Evolutionary conservation across 2,888 invertebrate species (phyloP).

Genomic region (Scelioninae gen. 1): DNA sequence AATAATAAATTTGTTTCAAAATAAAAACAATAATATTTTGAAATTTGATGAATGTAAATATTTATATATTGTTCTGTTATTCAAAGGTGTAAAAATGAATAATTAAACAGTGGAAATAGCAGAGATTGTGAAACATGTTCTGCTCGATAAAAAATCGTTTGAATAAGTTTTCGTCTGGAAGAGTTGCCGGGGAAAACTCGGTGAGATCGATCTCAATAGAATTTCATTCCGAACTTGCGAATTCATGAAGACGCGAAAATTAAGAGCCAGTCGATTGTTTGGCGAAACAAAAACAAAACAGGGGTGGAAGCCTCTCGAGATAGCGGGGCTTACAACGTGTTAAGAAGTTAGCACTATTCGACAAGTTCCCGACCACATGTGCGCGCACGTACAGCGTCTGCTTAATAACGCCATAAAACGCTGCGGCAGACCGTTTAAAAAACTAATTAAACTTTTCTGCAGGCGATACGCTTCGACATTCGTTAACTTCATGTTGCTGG

Average conservation of each 20-base stretch:
- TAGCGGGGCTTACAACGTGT: conserved; percentile 66
- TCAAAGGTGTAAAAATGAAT: no score
- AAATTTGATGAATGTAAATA: no score
- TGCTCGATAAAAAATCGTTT: neutral
- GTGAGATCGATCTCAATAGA: conserved; percentile 30
- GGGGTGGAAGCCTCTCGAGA: conserved; percentile 34
- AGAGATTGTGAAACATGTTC: neutral
- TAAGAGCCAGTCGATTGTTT: conserved; percentile 60
- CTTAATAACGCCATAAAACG: conserved; percentile 72
- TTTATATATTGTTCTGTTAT: no score
- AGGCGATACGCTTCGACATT: conserved; percentile 71
- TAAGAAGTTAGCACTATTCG: conserved; percentile 67
- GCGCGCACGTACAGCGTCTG: conserved; percentile 64
- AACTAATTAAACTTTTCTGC: conserved; percentile 72
- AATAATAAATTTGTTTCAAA: no score
- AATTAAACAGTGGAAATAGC: no score
- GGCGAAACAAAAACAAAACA: conserved; percentile 50
- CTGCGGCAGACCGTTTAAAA: conserved; percentile 71
- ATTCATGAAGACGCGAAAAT: conserved; percentile 53
- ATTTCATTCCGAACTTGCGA: conserved; percentile 46
- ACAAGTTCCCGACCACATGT: conserved; percentile 69
- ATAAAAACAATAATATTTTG: no score
- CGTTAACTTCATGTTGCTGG: conserved; percentile 69
- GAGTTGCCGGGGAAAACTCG: neutral
- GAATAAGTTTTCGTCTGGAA: neutral